Percentiles rank a stretch among this genome's conserved stretches.
phyloP scores from a whole-genome alignment of 2,797 vertebrate species.

The Agapornis canus region DNA sequence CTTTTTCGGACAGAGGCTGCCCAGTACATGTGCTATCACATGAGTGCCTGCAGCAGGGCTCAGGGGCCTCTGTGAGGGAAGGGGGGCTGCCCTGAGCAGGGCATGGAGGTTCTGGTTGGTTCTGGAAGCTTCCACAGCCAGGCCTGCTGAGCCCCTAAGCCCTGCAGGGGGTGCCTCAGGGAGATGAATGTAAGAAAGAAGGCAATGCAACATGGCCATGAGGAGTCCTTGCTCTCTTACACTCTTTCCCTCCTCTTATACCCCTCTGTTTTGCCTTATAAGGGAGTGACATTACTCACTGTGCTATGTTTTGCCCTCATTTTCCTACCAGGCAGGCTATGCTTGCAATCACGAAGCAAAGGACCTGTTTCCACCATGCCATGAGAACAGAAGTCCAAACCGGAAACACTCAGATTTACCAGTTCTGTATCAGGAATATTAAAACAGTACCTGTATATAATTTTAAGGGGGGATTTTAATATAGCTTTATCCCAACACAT shows the following conservation, averaged over 20 bases:
- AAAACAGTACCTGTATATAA: background rate
- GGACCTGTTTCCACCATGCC: background rate
- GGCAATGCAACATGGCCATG: rapidly evolving
- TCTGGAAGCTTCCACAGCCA: rapidly evolving
- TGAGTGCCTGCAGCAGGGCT: rapidly evolving
- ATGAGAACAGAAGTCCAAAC: background rate
- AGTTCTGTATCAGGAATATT: background rate
- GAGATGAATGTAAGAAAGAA: rapidly evolving
- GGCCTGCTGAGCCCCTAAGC: background rate
- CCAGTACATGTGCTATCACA: rapidly evolving
- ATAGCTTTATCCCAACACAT: background rate
- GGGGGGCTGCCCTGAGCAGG: rapidly evolving
- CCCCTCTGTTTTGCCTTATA: background rate
- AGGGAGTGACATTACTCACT: rapidly evolving
- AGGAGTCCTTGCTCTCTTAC: background rate
- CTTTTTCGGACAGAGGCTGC: rapidly evolving
- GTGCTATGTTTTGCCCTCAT: rapidly evolving
- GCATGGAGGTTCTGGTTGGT: rapidly evolving
- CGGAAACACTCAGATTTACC: rapidly evolving
- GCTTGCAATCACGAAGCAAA: rapidly evolving
- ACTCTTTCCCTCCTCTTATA: background rate
- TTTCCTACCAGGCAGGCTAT: background rate
- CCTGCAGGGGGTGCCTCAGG: rapidly evolving
- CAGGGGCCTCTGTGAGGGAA: background rate
- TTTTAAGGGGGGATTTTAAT: background rate